Evolutionary conservation across 2,797 vertebrate genomes (phyloP).

Genomic region (Gobionotothen gibberifrons): DNA sequence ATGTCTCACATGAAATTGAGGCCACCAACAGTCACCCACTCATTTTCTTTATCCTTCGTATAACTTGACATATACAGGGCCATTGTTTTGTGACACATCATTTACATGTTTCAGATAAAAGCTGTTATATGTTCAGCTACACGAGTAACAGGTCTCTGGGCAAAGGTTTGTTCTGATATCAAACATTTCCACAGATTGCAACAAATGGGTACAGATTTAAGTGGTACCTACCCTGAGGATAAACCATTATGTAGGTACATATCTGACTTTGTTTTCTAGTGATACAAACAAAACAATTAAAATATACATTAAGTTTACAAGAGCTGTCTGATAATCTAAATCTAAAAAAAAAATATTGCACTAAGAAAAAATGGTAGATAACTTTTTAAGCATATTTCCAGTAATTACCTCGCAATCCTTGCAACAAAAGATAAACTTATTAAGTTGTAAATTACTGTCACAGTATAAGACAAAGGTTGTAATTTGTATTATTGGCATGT

Average conservation of each 20-base stretch:
- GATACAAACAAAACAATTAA: neutral
- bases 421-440: neutral
- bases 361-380: neutral
- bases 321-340: neutral
- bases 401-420: neutral
- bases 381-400: too few species aligned
- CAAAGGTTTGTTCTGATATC: neutral
- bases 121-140: neutral
- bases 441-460: neutral
- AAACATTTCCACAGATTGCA: neutral
- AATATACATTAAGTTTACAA: neutral
- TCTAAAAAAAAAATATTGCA: neutral
- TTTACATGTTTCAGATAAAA: slow-evolving; percentile 26
- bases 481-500: too few species aligned
- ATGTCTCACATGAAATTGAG: slow-evolving; percentile 64
- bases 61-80: slow-evolving; percentile 9
- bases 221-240: neutral
- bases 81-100: slow-evolving; percentile 13
- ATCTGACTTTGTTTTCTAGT: neutral
- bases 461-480: too few species aligned
- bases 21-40: slow-evolving; percentile 20
- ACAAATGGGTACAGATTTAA: neutral
- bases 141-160: neutral
- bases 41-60: slow-evolving; percentile 26
- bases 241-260: neutral